Evolutionary conservation across 2,797 vertebrate species (phyloP).

Genomic region (Thripadectes ignobilis): DNA sequence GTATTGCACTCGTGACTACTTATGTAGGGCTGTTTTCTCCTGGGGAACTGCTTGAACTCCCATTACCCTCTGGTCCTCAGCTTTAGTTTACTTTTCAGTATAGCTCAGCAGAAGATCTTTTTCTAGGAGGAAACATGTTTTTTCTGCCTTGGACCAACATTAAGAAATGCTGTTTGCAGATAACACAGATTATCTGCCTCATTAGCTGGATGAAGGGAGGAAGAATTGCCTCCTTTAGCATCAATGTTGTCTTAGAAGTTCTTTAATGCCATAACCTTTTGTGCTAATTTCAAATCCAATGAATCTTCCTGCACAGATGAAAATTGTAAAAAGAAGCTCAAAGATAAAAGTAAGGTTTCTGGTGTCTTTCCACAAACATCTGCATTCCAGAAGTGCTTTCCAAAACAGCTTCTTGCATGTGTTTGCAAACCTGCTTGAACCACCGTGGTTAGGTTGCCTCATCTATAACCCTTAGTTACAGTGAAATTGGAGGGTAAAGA

Average conservation of each 20-base stretch:
- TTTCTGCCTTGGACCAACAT: not conserved
- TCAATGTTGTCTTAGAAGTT: not conserved
- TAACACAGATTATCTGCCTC: not conserved
- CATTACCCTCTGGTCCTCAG: not conserved
- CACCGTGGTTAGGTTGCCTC: slow-evolving; percentile 72
- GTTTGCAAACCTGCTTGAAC: slow-evolving; percentile 70
- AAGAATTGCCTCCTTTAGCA: not conserved
- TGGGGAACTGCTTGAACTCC: not conserved
- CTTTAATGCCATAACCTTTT: slow-evolving; percentile 24
- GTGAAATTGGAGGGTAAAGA: not conserved
- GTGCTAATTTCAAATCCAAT: slow-evolving; percentile 70
- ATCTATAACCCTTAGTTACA: slow-evolving; percentile 72
- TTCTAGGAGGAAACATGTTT: not conserved
- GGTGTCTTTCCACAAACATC: slow-evolving; percentile 61
- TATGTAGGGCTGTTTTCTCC: not conserved
- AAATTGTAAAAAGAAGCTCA: slow-evolving; percentile 97
- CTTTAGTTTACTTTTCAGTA: not conserved
- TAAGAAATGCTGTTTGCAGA: not conserved
- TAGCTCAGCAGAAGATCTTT: not conserved
- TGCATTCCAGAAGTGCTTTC: slow-evolving; percentile 46
- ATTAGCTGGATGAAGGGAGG: not conserved
- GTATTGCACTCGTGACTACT: not conserved
- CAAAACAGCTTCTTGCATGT: slow-evolving; percentile 75
- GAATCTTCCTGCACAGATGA: slow-evolving; percentile 87
- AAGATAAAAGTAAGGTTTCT: slow-evolving; percentile 96